Conservation (phyloP, 2,113 vertebrate genomes). For the Ciconia stormi region DNA sequence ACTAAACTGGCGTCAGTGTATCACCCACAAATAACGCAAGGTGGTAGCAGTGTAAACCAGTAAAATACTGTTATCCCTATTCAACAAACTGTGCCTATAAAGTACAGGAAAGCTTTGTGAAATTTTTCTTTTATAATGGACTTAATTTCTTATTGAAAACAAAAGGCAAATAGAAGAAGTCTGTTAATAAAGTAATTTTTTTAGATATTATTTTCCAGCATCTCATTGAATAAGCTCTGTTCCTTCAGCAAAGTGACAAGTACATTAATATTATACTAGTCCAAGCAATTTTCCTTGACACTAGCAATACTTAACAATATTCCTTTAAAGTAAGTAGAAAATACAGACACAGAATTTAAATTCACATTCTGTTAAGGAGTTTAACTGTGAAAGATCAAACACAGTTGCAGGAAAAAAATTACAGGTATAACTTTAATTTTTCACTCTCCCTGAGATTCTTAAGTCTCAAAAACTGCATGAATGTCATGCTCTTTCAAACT, state of each 20-base stretch:
- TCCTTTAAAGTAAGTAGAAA: neutral
- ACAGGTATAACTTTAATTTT: neutral
- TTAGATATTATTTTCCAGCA: neutral
- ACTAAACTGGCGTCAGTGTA: neutral
- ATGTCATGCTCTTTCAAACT: neutral
- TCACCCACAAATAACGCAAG: neutral
- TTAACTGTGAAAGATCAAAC: neutral
- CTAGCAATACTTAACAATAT: neutral
- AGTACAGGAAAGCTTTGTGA: neutral
- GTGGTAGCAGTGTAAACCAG: neutral
- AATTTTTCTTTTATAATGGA: neutral
- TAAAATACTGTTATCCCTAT: neutral
- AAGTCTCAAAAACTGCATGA: neutral
- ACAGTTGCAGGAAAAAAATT: neutral
- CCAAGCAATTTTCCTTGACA: neutral
- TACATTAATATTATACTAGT: neutral
- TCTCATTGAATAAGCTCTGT: neutral
- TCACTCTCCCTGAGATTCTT: neutral
- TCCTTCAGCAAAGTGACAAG: neutral
- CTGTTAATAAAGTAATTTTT: neutral
- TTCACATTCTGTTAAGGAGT: neutral
- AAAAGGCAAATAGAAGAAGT: neutral
- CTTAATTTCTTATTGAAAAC: neutral
- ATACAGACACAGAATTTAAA: neutral
- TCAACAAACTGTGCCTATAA: neutral